A percentile compares a stretch with the other conserved stretches of the same genome.
Evolutionary conservation across 1,140 invertebrate genomes (phyloP).

Genomic region (Drosophila funebris): DNA sequence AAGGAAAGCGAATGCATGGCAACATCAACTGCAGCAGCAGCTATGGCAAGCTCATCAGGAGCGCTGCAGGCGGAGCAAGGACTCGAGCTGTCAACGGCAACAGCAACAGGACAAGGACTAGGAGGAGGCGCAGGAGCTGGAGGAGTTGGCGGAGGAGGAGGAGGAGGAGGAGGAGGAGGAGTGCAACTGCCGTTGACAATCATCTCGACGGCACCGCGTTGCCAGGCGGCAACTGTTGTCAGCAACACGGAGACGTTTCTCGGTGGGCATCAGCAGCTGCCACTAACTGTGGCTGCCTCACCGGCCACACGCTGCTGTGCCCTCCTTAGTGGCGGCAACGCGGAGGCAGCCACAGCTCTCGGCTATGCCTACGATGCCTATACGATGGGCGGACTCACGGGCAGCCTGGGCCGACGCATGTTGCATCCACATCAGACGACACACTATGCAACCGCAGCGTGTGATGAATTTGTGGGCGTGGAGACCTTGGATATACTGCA

Average conservation of each 20-base stretch:
- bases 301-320: conserved; percentile 77
- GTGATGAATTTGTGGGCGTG: conserved; percentile 74
- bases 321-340: conserved; percentile 43
- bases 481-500: conserved; percentile 81
- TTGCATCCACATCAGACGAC: conserved; percentile 48
- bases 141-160: not conserved
- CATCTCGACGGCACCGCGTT: conserved; percentile 78
- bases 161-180: not conserved
- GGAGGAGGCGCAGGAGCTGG: not conserved
- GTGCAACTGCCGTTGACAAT: conserved; percentile 81
- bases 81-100: conserved; percentile 50
- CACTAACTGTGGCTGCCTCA: conserved; percentile 65
- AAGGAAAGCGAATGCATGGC: conserved; percentile 74
- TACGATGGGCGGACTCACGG: conserved; percentile 58
- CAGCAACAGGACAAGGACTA: no score
- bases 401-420: conserved; percentile 65
- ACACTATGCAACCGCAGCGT: conserved; percentile 43
- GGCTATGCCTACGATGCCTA: conserved; percentile 68
- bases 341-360: conserved; percentile 26
- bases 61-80: conserved; percentile 59
- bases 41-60: conserved; percentile 11
- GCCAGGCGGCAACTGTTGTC: conserved; percentile 55
- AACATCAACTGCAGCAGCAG: conserved; percentile 40
- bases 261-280: conserved; percentile 51
- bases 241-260: conserved; percentile 68